Base-by-base conservation (phyloP, 1,140 invertebrate genomes). In the Alviniconcha marisindica region DNA sequence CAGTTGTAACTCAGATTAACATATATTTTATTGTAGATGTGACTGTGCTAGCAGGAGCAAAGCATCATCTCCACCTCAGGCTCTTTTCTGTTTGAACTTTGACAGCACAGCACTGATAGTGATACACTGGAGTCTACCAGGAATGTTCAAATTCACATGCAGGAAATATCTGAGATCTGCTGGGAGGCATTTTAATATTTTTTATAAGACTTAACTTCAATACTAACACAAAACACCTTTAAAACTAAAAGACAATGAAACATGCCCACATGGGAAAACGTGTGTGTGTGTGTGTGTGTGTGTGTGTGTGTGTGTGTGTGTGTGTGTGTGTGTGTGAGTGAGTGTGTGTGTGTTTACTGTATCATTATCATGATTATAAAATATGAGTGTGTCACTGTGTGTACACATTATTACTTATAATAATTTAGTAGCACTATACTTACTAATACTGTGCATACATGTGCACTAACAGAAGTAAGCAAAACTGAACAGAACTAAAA, bases 271-370 rank as follows among this genome's bases (percentile, higher is more conserved):
- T 71, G 66, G 7, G 12, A 36, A 33, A 10, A 24, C 36, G 66
- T 71, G 66, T 38, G 66, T 71, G 66, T 36, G 66, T 71, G 66
- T 36, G 12, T 71, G 12, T 36, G 31, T 71, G 66, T 71, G 60
- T 66, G 60, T 66, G 60, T 66, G 60, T 66, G 60, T 66, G 60
- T 66, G 66, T 71, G 66, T 14, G 31, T 14, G 28, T 0, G 66
- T 14, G 28, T 38, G 66, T 24, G 31, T 71, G 66, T 36, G 28
- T 71, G 66, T 71, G n/a, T 31, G 66, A 36, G n/a, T 71, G 28
- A 36, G 66, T 71, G 31, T 71, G 66, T 36, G 31, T 71, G 66
- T 33, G 66, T 71, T n/a, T 71, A 33, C n/a, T 5, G 21, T 31
- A 33, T 71, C n/a, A n/a, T n/a, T n/a, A n/a, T n/a, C n/a, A n/a